Evolutionary conservation across 2,797 vertebrate genomes (phyloP), one percentile per base, ranked within the genome.

Genomic region (Platalea minor): DNA sequence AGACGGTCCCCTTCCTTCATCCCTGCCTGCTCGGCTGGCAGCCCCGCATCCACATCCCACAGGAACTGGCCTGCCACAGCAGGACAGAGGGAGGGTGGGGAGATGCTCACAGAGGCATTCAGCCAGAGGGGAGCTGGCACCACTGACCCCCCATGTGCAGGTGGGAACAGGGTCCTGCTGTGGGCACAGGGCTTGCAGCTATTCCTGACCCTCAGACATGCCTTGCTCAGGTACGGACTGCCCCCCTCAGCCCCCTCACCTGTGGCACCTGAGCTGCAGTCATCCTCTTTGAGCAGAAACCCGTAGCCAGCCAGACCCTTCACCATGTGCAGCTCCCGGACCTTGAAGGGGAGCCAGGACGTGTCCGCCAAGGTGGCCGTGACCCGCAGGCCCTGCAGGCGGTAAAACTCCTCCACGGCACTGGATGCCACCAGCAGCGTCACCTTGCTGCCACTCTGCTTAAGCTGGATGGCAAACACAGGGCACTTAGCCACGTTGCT

Each of bases 1-100:
- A 99, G 97, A 21, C 99, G 98, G 74, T 99, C 99, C 46, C 99
- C 99, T 16, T 99, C 98, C 97, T 93, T 97, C 99, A 99, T 99
- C 89, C 99, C 98, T 1, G 98, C 98, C 82, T 75, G 96, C 92
- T 99, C 98, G 0, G 99, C 99, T 0, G 99, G 99, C 93, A 99
- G 98, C 57, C 98, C 98, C 0, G n/a, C 96, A 19, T 99, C 99
- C 91, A 99, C 98, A 0, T 99, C 99, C 93, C 99, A 97, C 85
- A 99, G 97, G 85, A 99, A 97, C 86, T 99, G 99, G 56, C 97
- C 99, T 99, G 93, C 21, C 73, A 5, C 24, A 8, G 57, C 0
- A 0, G 64, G 88, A 73, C 37, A 59, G 12, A 81, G 61, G 21
- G 37, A 67, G 11, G 2, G 20, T 33, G 51, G 24, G 20, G 69